Evolutionary conservation across 2,888 invertebrate genomes (phyloP), one percentile per base, ranked within the genome.

Genomic region (Entomobrya proxima): DNA sequence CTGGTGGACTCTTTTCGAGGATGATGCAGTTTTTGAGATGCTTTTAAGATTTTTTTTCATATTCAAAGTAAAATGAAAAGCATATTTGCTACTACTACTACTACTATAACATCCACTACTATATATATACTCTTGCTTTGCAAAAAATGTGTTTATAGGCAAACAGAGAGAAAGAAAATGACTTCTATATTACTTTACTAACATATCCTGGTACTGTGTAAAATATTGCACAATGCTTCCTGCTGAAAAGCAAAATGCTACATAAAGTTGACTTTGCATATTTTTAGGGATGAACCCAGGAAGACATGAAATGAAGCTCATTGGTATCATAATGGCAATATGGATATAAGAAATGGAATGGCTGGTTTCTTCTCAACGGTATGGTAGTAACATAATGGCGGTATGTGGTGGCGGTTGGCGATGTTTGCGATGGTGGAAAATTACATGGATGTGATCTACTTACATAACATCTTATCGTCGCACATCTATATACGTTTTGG

Each of bases 231-330:
- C 47, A 61, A 47, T 75, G 55, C 52, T 75, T 82, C 82, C 75
- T 75, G 75, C 37, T 74, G 74, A 81, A 74, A 74, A 74, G 74
- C 44, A 81, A 80, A 75, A 80, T 27, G 69, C 35, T 37, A 75
- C 75, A 75, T 74, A 81, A 81, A 81, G 81, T 81, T 81, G 81
- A 81, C 81, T 81, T 75, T 74, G 58, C 81, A 72, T 72, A 69
- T 58, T 81, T 74, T 13, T 9, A 40, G 74, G 79, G 74, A 44
- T 75, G 61, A 64, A 75, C 64, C 47, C 75, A 82, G 75, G 75
- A 82, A 75, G 74, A 75, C 72, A 72, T 61, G 75, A 82, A 74
- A 81, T 72, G 72, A 69, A 80, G 58, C 82, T 82, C 82, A 75
- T 75, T 75, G 24, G 15, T 64, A 75, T 64, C 32, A 82, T 75